Conservation (phyloP, 2,888 invertebrate species). For the Hybos culiciformis region DNA sequence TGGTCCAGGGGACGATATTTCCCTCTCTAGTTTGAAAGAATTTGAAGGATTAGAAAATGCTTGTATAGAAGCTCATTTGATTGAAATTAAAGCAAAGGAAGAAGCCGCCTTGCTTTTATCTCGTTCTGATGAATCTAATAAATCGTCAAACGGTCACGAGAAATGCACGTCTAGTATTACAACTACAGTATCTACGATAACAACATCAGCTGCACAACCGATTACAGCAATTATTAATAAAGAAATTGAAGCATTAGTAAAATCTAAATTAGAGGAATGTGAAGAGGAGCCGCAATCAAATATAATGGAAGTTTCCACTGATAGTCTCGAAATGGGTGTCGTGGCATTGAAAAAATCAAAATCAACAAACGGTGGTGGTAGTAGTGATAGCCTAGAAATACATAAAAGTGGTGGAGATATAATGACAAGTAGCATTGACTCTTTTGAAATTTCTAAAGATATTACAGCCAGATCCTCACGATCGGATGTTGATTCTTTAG, state of each 20-base stretch:
- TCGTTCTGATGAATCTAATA: slow-evolving; percentile 35
- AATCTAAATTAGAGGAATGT: slow-evolving; percentile 31
- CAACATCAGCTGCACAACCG: slow-evolving; percentile 20
- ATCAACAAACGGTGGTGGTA: slow-evolving; percentile 36
- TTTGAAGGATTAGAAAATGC: slow-evolving; percentile 86
- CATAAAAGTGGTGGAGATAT: slow-evolving; percentile 40
- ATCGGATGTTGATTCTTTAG: slow-evolving; percentile 31
- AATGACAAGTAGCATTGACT: slow-evolving; percentile 44
- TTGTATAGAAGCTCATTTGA: slow-evolving; percentile 67
- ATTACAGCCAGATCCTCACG: slow-evolving; percentile 25
- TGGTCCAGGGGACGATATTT: slow-evolving; percentile 71
- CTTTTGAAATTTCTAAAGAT: slow-evolving; percentile 36
- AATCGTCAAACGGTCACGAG: slow-evolving; percentile 26
- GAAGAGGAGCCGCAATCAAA: slow-evolving; percentile 32
- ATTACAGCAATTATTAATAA: slow-evolving; percentile 12
- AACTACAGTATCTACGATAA: slow-evolving; percentile 21
- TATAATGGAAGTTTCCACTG: slow-evolving; percentile 46
- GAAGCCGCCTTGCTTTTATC: slow-evolving; percentile 64
- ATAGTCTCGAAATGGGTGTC: slow-evolving; percentile 43
- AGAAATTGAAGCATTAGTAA: slow-evolving; percentile 30
- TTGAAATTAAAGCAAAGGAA: slow-evolving; percentile 71
- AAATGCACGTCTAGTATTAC: slow-evolving; percentile 19
- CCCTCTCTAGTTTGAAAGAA: slow-evolving; percentile 76
- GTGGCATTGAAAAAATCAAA: slow-evolving; percentile 9
- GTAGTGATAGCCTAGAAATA: slow-evolving; percentile 54